Evolutionary conservation across 2,888 invertebrate genomes (phyloP).

Genomic region (Myopa testacea): DNA sequence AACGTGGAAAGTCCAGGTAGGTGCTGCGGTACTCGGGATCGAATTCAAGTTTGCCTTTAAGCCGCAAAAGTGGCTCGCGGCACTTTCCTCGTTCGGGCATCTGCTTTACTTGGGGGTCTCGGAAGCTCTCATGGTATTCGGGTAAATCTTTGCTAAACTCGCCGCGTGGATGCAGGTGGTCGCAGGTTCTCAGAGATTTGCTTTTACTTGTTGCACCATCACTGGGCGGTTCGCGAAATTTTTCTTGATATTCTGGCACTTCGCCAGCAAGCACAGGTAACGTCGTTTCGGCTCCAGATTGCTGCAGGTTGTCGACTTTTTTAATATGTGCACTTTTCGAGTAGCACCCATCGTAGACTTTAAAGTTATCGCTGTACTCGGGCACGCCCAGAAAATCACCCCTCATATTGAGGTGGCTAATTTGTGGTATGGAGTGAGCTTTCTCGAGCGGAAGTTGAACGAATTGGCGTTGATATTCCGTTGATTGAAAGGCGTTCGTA

Average conservation of each 20-base stretch:
- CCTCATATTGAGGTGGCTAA: slow-evolving; percentile 64
- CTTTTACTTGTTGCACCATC: slow-evolving; percentile 54
- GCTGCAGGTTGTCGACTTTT: slow-evolving; percentile 63
- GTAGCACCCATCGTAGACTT: slow-evolving; percentile 64
- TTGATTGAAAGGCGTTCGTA: slow-evolving; percentile 53
- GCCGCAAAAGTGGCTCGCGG: slow-evolving; percentile 63
- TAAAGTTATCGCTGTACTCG: slow-evolving; percentile 66
- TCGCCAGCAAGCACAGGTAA: slow-evolving; percentile 38
- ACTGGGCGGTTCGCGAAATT: slow-evolving; percentile 61
- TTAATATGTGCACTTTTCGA: slow-evolving; percentile 67
- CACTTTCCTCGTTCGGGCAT: slow-evolving; percentile 67
- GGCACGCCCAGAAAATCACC: slow-evolving; percentile 64
- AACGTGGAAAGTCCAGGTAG: slow-evolving; percentile 65
- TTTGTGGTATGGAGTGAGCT: slow-evolving; percentile 67
- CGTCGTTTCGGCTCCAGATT: slow-evolving; percentile 58
- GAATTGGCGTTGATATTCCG: slow-evolving; percentile 65
- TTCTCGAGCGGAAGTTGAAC: slow-evolving; percentile 64
- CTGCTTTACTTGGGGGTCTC: slow-evolving; percentile 64
- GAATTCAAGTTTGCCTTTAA: slow-evolving; percentile 67
- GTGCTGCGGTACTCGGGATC: slow-evolving; percentile 67
- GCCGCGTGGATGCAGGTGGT: slow-evolving; percentile 61
- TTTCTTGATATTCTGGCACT: slow-evolving; percentile 64
- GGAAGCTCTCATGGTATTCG: slow-evolving; percentile 67
- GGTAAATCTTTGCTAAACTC: slow-evolving; percentile 64
- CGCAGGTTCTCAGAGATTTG: slow-evolving; percentile 58